phyloP scores from a whole-genome alignment of 2,888 invertebrate species.

The Dendrolimus pini region DNA sequence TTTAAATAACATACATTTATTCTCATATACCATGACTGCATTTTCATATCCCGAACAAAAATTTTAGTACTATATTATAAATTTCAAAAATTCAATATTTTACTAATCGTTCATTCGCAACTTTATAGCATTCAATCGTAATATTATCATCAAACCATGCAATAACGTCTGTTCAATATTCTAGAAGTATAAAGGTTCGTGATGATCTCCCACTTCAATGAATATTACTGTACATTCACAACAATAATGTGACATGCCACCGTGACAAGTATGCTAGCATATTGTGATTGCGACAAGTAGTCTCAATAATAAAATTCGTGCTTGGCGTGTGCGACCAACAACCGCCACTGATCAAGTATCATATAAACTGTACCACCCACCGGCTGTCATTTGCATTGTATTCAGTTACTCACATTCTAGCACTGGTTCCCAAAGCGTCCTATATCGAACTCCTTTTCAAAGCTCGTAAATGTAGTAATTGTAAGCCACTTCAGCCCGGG shows the following conservation, averaged over 20 bases:
- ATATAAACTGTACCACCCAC: conserved; percentile 63
- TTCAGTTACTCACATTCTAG: conserved; percentile 18
- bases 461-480: too few species aligned
- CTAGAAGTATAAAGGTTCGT: conserved; percentile 13
- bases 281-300: conserved; percentile 44
- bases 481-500: too few species aligned
- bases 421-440: not conserved
- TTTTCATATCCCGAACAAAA: too few species aligned
- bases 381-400: conserved; percentile 46
- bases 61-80: too few species aligned
- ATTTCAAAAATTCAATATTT: too few species aligned
- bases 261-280: conserved; percentile 16
- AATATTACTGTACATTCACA: conserved; percentile 17
- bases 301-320: conserved; percentile 53
- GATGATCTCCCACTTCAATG: conserved; percentile 22
- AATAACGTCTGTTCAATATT: conserved; percentile 3
- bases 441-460: too few species aligned
- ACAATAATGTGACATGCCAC: conserved; percentile 29
- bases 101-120: too few species aligned
- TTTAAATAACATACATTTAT: too few species aligned
- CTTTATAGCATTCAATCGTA: too few species aligned
- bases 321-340: conserved; percentile 59
- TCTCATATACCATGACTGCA: too few species aligned
- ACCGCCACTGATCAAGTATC: conserved; percentile 58
- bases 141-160: too few species aligned